phyloP scores from a whole-genome alignment of 2,113 vertebrate genomes.

The Coracopsis vasa region DNA sequence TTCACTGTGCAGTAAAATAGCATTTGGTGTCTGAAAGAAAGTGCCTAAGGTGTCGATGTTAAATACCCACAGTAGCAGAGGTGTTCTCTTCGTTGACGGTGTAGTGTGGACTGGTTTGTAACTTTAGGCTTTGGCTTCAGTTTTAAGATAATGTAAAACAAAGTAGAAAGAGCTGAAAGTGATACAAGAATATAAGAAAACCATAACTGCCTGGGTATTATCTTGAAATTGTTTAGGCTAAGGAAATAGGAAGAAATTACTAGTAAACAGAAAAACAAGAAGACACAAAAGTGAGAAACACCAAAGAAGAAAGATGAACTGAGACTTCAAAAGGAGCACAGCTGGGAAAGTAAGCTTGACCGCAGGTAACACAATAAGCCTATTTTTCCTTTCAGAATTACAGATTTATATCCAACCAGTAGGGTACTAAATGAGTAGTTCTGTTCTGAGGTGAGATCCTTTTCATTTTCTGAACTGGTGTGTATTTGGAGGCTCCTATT shows the following conservation, averaged over 20 bases:
- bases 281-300: neutral
- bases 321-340: neutral
- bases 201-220: neutral
- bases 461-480: neutral
- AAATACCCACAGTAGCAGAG: neutral
- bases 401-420: neutral
- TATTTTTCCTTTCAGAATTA: neutral
- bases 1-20: neutral
- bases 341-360: neutral
- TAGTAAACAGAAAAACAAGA: neutral
- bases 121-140: neutral
- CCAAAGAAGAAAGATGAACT: neutral
- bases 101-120: neutral
- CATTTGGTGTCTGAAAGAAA: neutral
- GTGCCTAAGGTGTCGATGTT: neutral
- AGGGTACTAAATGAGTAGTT: neutral
- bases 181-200: neutral
- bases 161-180: neutral
- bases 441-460: neutral
- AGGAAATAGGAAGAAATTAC: neutral
- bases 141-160: neutral
- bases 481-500: neutral
- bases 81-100: fast-evolving
- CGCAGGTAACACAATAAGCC: neutral
- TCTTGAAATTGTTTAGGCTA: neutral